These are phyloP conservation scores for Toxostoma redivivum DNA, from an alignment of 2,113 vertebrate species.

Conservation along the genomic window DNA sequence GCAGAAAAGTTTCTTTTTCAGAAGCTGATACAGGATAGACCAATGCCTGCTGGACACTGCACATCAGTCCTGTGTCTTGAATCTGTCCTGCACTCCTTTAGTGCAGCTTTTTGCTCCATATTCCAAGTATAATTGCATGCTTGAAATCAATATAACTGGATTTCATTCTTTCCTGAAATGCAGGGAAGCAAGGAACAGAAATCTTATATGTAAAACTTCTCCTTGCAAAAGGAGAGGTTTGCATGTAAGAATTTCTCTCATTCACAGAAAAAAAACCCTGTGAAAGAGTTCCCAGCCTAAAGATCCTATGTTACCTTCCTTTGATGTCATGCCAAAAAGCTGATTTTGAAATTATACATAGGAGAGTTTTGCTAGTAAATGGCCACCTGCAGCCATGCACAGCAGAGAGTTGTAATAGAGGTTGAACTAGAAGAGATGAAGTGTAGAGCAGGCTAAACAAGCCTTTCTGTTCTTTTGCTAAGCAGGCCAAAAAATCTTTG, in stretches of 20 bases:
- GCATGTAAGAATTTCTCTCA: too few relatives aligned
- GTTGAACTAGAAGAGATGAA: neutral
- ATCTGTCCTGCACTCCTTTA: neutral
- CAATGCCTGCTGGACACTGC: neutral
- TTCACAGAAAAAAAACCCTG: neutral
- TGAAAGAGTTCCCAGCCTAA: neutral
- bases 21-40: neutral
- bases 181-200: neutral
- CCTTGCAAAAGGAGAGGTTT: neutral
- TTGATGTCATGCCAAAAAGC: neutral
- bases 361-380: neutral
- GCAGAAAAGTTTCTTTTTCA: neutral
- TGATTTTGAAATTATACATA: neutral
- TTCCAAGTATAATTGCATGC: neutral
- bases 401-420: neutral
- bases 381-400: neutral
- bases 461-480: neutral
- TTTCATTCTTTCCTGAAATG: neutral
- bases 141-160: neutral
- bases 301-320: neutral
- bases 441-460: neutral
- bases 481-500: neutral
- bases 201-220: neutral
- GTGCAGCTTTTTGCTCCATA: neutral
- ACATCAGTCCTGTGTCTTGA: neutral